Evolutionary conservation across 1,140 invertebrate genomes (phyloP), one percentile per base, ranked within the genome.

Genomic region (Saxidomus purpurata): DNA sequence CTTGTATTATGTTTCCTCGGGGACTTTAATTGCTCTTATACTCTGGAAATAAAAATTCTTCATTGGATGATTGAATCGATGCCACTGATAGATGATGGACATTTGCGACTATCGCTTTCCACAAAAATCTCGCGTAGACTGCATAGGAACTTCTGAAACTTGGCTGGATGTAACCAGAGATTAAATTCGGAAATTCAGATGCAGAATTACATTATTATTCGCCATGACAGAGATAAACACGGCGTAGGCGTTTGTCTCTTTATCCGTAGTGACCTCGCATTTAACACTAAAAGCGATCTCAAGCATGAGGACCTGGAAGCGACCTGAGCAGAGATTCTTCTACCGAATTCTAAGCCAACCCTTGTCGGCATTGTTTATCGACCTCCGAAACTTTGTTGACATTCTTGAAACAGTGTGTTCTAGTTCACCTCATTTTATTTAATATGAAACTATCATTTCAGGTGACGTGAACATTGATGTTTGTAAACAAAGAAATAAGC

Each of bases 91-190:
- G n/a, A n/a, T n/a, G n/a, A n/a, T n/a, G n/a, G n/a, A n/a, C n/a
- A n/a, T n/a, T n/a, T n/a, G n/a, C n/a, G n/a, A n/a, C n/a, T n/a
- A n/a, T n/a, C 25, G 43, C 38, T 34, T 79, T 3, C 38, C 76
- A 28, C 17, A 38, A 25, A 15, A 52, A 25, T 25, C 38, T 25
- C 36, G 43, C 22, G 76, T 40, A 47, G 76, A 79, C 1, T 15
- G 40, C 28, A 28, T 89, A 59, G 71, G 77, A 49, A 19, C 67
- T 13, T 38, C 81, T 89, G 87, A 89, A 40, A 82, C 87, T 4
- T 83, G 80, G 61, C 47, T 89, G 25, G 87, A 89, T 89, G 67
- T 47, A 89, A 6, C 25, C 69, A n/a, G 6, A 40, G 77, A 9
- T 74, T 40, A 59, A 40, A 89, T 31, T 9, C 31, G 1, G 80